Evolutionary conservation across 2,888 invertebrate species (phyloP).

Genomic region (Drosophila heteroneura): DNA sequence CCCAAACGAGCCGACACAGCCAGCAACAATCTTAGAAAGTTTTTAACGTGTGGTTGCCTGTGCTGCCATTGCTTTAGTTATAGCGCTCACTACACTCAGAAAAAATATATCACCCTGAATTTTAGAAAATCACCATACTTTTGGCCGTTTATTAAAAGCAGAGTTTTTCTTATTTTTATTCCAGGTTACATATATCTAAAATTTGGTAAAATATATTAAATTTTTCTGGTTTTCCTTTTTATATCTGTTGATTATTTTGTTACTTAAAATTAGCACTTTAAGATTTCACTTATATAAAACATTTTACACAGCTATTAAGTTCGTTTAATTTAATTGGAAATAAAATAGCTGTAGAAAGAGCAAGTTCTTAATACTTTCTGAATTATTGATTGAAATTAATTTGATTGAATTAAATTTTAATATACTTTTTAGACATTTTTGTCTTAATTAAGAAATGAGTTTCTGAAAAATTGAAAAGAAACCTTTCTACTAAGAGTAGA

Average conservation of each 20-base stretch:
- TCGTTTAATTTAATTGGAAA: not conserved
- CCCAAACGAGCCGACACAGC: slow-evolving; percentile 44
- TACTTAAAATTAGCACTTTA: not conserved
- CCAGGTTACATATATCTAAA: not conserved
- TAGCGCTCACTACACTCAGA: not conserved
- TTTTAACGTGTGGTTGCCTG: slow-evolving; percentile 53
- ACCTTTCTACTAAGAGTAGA: no score
- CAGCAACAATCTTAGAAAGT: slow-evolving; percentile 67
- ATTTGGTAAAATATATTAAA: not conserved
- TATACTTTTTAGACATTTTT: not conserved
- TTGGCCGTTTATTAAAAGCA: not conserved
- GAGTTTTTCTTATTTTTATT: fast-evolving
- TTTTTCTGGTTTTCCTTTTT: fast-evolving
- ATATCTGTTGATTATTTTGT: not conserved
- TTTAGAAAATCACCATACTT: not conserved
- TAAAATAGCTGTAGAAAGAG: not conserved
- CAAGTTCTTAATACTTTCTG: not conserved
- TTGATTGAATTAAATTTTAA: no score
- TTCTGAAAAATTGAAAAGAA: not conserved
- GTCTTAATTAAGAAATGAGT: not conserved
- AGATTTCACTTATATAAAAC: not conserved
- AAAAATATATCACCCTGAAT: not conserved
- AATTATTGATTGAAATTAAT: no score
- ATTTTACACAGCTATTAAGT: not conserved
- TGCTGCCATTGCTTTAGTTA: slow-evolving; percentile 38